Base-by-base conservation (phyloP, 2,113 vertebrate species). In the Labeo catla region DNA sequence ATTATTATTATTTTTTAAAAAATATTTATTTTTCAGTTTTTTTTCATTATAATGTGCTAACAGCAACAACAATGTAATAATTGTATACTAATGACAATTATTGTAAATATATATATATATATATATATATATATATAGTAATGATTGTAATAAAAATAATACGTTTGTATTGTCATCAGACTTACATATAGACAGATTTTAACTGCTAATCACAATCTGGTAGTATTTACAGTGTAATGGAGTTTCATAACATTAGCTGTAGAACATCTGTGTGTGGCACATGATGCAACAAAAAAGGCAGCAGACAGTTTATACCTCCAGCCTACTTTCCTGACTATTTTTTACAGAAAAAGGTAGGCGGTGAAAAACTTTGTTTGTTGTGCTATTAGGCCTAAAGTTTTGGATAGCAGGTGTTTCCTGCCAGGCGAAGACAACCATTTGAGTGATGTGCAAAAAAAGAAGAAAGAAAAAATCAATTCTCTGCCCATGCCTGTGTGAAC, bases 401-500 rank as follows among this genome's bases (percentile, higher is more conserved):
- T 23, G 21, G 72, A 43, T 36, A 61, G 28, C 54, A 61, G 54
- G 77, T 80, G 54, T 45, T 80, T n/a, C 11, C 54, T 61, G 36
- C 39, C 54, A 80, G 52, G 34, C 9, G 36, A 34, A 61, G 34
- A 59, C 76, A 81, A 74, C 72, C 7, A 43, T 65, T 65, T 81
- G 59, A 81, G 78, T 43, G 78, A 63, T 65, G 78, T 63, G 76
- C 15, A 39, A n/a, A 39, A 0, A 15, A 21, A 34, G 6, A 47
- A 21, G 52, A 57, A 28, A 73, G 16, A 23, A 47, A 63, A 63
- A 61, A 79, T 47, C 6, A 81, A 65, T 81, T 45, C 43, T 81
- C 19, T 47, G 39, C 10, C 78, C 78, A 81, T 49, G 21, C 78
- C 45, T 81, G 59, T 81, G 13, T 65, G 78, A 81, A 65, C 21